Conservation (phyloP, 2,888 invertebrate species). For the Epiblema foenella region DNA sequence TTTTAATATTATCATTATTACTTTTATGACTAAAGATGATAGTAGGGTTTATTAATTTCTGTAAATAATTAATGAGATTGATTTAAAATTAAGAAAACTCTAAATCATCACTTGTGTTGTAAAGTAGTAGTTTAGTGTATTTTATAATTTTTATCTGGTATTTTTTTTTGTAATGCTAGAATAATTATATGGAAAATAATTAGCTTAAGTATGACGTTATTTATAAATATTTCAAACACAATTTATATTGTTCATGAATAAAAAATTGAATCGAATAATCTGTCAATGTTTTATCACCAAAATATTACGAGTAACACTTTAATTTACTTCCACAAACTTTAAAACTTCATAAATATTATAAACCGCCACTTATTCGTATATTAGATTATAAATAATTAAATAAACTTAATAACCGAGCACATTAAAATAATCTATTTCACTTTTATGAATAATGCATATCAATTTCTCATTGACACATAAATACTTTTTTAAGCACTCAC, state of each 20-base stretch:
- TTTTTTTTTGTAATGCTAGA: too few relatives aligned
- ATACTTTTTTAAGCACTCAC: constrained; percentile 13
- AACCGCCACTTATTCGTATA: too few relatives aligned
- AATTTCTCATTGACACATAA: not conserved
- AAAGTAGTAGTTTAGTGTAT: too few relatives aligned
- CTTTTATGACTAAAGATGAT: too few relatives aligned
- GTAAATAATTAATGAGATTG: not conserved
- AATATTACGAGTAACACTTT: not conserved
- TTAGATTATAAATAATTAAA: not conserved
- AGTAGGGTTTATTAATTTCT: not conserved
- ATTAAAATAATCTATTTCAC: not conserved
- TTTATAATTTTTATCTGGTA: too few relatives aligned
- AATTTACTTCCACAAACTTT: not conserved
- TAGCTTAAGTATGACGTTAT: too few relatives aligned
- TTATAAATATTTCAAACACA: too few relatives aligned
- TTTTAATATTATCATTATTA: too few relatives aligned
- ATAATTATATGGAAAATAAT: too few relatives aligned
- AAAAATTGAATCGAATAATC: too few relatives aligned
- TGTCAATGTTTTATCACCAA: not conserved
- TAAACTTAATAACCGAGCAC: not conserved
- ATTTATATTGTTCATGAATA: too few relatives aligned
- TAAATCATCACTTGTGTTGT: too few relatives aligned
- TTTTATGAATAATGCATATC: not conserved
- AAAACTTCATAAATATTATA: not conserved
- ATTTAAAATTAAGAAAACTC: not conserved